Conservation (phyloP, 2,113 vertebrate species). For the Sisor rabdophorus region DNA sequence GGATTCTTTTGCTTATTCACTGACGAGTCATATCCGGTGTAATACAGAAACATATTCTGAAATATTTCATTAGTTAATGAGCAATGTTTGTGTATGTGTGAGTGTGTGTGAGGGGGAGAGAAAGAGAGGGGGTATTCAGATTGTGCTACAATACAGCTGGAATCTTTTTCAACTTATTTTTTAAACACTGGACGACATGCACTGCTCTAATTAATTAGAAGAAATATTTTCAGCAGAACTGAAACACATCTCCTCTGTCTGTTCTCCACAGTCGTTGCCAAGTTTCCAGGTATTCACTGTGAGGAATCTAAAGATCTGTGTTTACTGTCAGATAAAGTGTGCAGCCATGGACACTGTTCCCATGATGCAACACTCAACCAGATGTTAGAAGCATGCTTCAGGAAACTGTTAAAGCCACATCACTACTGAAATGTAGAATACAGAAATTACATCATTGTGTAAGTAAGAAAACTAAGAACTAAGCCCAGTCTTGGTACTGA, state of each 20-base stretch:
- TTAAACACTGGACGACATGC: not conserved
- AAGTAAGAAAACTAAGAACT: not conserved
- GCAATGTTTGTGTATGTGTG: slow-evolving; percentile 17
- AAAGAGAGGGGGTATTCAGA: not conserved
- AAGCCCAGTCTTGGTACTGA: no score
- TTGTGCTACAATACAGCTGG: slow-evolving; percentile 18
- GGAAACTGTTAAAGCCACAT: not conserved
- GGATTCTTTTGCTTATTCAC: slow-evolving; percentile 18
- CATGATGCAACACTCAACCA: not conserved
- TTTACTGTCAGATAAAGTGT: not conserved
- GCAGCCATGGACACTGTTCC: not conserved
- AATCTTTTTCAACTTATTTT: slow-evolving; percentile 18
- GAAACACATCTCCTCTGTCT: not conserved
- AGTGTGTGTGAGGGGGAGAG: slow-evolving; percentile 14
- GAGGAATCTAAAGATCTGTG: not conserved
- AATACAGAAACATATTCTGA: slow-evolving; percentile 1
- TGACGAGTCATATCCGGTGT: slow-evolving; percentile 17
- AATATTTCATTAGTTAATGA: slow-evolving; percentile 19
- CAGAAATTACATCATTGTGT: not conserved
- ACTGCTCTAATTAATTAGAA: slow-evolving; percentile 26
- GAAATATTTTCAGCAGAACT: not conserved
- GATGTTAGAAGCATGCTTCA: not conserved
- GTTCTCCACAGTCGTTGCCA: not conserved
- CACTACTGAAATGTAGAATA: not conserved
- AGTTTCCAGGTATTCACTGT: not conserved